phyloP scores from a whole-genome alignment of 2,797 vertebrate genomes.

The Diplodus sargus region DNA sequence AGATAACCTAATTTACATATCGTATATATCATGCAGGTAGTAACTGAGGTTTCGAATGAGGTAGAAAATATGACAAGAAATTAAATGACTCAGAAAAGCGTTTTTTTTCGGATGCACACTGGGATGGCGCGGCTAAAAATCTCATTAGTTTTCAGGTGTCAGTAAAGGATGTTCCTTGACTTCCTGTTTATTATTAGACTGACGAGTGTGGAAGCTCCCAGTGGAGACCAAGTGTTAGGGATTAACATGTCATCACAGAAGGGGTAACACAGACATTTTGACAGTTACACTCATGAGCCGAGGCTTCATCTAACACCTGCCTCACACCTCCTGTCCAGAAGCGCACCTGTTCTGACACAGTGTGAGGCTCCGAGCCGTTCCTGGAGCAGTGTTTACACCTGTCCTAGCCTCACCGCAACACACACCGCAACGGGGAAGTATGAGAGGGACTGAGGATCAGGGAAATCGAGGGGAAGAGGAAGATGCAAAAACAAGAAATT shows the following conservation, averaged over 20 bases:
- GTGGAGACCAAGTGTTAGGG: conserved; percentile 77
- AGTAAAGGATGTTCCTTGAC: conserved; percentile 63
- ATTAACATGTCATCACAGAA: conserved; percentile 83
- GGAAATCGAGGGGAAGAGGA: conserved; percentile 48
- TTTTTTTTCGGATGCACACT: conserved; percentile 7
- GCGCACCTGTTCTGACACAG: conserved; percentile 79
- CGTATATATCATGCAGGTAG: conserved; percentile 18
- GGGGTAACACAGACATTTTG: conserved; percentile 76
- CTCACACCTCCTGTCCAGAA: conserved; percentile 78
- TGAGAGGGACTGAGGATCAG: conserved; percentile 37
- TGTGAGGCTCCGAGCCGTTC: conserved; percentile 69
- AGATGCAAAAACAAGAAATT: conserved; percentile 70
- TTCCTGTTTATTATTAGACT: conserved; percentile 67
- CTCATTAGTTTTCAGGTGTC: conserved; percentile 68
- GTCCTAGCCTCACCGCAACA: conserved; percentile 63
- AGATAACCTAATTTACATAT: conserved; percentile 68
- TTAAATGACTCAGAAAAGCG: conserved; percentile 14
- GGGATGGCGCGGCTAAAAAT: conserved; percentile 49
- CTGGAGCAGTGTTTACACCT: conserved; percentile 78
- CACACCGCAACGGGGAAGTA: conserved; percentile 30
- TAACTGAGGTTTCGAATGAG: conserved; percentile 33
- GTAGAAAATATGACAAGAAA: conserved; percentile 35
- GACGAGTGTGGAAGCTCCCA: conserved; percentile 64
- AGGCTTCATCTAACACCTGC: conserved; percentile 80
- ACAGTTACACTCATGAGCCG: conserved; percentile 77